A percentile compares a stretch with the other conserved stretches of the same genome.
Conservation (phyloP, 1,140 invertebrate species). For the Dendroctonus ponderosae region DNA sequence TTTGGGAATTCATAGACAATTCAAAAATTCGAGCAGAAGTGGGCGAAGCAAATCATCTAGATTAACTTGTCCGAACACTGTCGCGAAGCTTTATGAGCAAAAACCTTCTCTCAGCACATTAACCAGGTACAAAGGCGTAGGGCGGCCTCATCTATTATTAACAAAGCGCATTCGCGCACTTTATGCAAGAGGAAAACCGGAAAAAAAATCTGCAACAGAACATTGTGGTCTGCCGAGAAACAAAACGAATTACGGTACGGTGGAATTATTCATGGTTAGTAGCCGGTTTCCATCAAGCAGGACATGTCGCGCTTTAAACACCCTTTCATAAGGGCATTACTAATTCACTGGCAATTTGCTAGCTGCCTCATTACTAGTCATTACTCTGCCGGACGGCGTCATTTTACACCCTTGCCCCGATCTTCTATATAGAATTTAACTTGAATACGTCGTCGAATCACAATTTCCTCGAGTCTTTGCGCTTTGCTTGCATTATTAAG, state of each 20-base stretch:
- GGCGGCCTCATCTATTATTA: no score
- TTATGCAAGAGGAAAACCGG: background rate
- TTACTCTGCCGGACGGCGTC: slow-evolving; percentile 18
- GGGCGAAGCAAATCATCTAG: no score
- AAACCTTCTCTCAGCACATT: no score
- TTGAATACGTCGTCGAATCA: slow-evolving; percentile 7
- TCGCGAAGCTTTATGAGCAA: no score
- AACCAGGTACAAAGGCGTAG: no score
- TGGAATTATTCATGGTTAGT: slow-evolving; percentile 23
- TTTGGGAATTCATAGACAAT: no score
- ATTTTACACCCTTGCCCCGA: slow-evolving; percentile 11
- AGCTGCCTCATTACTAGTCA: slow-evolving; percentile 28
- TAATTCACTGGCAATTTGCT: slow-evolving; percentile 30
- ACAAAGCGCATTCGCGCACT: no score
- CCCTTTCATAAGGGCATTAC: slow-evolving; percentile 27
- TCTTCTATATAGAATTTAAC: slow-evolving; percentile 20
- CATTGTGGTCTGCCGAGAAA: slow-evolving; percentile 1
- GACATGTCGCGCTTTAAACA: slow-evolving; percentile 30
- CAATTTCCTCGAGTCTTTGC: no score
- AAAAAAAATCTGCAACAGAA: background rate
- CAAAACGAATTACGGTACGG: slow-evolving; percentile 18
- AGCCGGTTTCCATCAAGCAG: slow-evolving; percentile 23
- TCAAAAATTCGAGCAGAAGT: no score
- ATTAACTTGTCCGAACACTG: no score
- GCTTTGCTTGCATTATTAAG: no score